Conservation (phyloP, 1,140 invertebrate species). For the Procambarus clarkii region DNA sequence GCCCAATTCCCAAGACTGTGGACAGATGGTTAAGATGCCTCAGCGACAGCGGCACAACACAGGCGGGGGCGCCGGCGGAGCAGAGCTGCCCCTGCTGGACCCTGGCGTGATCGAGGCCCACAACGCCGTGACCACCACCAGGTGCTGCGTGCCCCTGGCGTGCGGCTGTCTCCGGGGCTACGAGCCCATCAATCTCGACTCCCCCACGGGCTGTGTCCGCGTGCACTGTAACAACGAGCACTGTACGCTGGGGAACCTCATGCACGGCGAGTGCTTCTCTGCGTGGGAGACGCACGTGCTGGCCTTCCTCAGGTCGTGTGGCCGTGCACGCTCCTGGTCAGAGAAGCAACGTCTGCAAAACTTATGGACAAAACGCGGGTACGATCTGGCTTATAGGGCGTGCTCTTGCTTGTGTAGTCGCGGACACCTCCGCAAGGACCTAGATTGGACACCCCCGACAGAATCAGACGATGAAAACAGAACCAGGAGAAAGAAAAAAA, state of each 20-base stretch:
- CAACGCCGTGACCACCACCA: slow-evolving; percentile 77
- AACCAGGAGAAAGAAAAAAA: slow-evolving; percentile 77
- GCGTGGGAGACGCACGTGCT: slow-evolving; percentile 92
- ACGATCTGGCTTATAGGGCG: slow-evolving; percentile 93
- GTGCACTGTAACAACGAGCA: slow-evolving; percentile 97
- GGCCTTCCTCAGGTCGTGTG: slow-evolving; percentile 91
- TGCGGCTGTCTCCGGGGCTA: slow-evolving; percentile 84
- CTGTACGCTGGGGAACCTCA: slow-evolving; percentile 90
- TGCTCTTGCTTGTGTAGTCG: slow-evolving; percentile 87
- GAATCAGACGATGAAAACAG: slow-evolving; percentile 72
- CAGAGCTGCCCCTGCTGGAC: slow-evolving; percentile 72
- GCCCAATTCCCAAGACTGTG: slow-evolving; percentile 23
- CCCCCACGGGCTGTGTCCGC: slow-evolving; percentile 85
- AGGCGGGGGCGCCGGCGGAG: slow-evolving; percentile 70
- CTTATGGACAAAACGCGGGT: slow-evolving; percentile 97
- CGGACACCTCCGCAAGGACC: slow-evolving; percentile 94
- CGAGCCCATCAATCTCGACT: slow-evolving; percentile 82
- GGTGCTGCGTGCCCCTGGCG: slow-evolving; percentile 85
- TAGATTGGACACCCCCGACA: slow-evolving; percentile 88
- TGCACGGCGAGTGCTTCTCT: slow-evolving; percentile 97
- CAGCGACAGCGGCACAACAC: slow-evolving; percentile 72
- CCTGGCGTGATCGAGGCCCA: slow-evolving; percentile 75
- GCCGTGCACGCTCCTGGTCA: slow-evolving; percentile 93
- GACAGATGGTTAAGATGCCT: slow-evolving; percentile 72
- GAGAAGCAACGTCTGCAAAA: slow-evolving; percentile 95